Base-by-base conservation (phyloP, 2,888 invertebrate genomes). In the Nymphalis c-album region DNA sequence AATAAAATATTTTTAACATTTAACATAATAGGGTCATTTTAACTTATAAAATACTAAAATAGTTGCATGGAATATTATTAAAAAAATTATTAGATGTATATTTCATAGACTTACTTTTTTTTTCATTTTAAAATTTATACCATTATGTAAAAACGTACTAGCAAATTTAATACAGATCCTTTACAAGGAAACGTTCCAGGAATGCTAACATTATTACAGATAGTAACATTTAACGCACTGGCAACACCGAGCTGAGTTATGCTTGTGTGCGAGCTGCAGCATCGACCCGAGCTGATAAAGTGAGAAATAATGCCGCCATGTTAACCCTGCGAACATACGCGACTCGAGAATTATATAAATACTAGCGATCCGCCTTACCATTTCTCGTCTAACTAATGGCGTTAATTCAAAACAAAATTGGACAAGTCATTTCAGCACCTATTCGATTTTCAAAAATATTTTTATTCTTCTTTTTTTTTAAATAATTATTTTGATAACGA, bases 281-380 rank as follows among this genome's bases (percentile, higher is more conserved):
- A 51, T 51, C 51, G 51, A 75, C 75, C 20, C 76, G 79, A 13
- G 51, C 51, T 79, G 86, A 87, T 87, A 87, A 82, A 82, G 78
- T 81, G 82, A 82, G 84, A 86, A 85, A 85, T 86, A 86, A 76
- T 80, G 82, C 81, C 77, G 22, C 74, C 73, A 70, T 74, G 68
- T 66, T 66, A 60, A 51, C 51, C 51, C 71, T 72, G 71, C 73
- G 72, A 74, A 72, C 74, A 71, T 64, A 73, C 72, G 69, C 69
- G 69, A 74, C 51, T 51, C 72, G 72, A 75, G 74, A 55, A 55
- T 35, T 55, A n/a, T 55, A 55, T 31, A 31, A n/a, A 55, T 55
- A 55, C 31, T 55, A 55, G 55, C 26, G 3, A 22, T 55, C n/a
- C 17, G 31, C 31, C 55, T 31, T 31, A 22, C 10, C 26, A 22